phyloP scores from a whole-genome alignment of 2,113 vertebrate species.

The Mesoclemmys tuberculata region DNA sequence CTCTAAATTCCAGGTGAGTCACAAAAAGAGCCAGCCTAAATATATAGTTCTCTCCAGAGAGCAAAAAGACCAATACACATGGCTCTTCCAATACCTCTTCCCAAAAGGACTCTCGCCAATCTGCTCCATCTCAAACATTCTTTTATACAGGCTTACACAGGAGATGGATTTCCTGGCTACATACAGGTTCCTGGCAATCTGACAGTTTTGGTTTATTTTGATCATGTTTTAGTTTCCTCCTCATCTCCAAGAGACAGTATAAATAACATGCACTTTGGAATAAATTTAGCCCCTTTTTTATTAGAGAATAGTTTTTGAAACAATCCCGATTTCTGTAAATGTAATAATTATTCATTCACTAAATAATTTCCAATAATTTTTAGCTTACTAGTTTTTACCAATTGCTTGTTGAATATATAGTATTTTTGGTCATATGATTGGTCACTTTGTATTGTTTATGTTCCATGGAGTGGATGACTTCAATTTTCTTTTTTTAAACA shows the following conservation, averaged over 20 bases:
- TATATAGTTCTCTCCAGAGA: background rate
- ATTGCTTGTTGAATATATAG: background rate
- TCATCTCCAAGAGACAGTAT: background rate
- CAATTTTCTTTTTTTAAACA: background rate
- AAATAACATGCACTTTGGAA: accelerated
- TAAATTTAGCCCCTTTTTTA: background rate
- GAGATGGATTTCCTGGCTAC: background rate
- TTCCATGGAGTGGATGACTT: background rate
- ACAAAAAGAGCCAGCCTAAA: background rate
- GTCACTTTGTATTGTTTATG: background rate
- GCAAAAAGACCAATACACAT: background rate
- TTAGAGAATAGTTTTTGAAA: background rate
- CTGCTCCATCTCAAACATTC: background rate
- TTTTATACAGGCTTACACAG: background rate
- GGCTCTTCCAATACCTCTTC: background rate
- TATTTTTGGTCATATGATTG: background rate
- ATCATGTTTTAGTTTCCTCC: background rate
- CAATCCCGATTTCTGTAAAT: background rate
- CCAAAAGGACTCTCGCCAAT: background rate
- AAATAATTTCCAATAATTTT: background rate
- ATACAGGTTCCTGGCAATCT: background rate
- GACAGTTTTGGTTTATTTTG: background rate
- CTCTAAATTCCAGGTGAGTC: background rate
- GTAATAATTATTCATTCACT: background rate
- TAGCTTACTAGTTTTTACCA: background rate